Conservation (phyloP, 2,888 invertebrate species). For the Clusia tigrina region DNA sequence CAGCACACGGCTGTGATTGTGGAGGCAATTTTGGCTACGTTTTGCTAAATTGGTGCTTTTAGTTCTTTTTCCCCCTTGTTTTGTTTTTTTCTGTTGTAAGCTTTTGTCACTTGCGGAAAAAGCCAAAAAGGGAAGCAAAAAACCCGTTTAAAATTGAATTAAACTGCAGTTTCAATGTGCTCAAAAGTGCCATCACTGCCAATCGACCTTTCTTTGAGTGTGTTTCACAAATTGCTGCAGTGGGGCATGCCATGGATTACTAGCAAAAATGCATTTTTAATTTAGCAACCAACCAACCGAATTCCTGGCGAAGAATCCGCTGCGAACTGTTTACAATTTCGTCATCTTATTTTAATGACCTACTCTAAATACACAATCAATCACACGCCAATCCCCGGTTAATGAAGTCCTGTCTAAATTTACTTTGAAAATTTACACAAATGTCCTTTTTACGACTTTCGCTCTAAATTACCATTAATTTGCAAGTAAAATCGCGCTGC, state of each 20-base stretch:
- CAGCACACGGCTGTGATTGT: background rate
- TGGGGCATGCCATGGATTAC: background rate
- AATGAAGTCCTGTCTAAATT: constrained; percentile 58
- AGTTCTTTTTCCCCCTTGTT: background rate
- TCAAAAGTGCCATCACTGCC: constrained; percentile 34
- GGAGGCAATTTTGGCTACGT: constrained; percentile 15
- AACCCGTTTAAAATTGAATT: constrained; percentile 35
- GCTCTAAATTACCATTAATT: constrained; percentile 62
- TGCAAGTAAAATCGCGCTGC: constrained; percentile 60
- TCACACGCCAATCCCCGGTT: constrained; percentile 52
- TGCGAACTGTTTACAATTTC: background rate
- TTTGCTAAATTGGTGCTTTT: constrained; percentile 18
- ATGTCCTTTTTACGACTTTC: constrained; percentile 56
- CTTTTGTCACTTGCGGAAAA: constrained; percentile 4
- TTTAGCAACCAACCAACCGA: too few species aligned
- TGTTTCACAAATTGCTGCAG: background rate
- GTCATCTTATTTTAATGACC: background rate
- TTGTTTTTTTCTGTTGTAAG: background rate
- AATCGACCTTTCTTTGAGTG: constrained; percentile 29
- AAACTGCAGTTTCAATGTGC: constrained; percentile 38
- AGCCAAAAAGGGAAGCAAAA: background rate
- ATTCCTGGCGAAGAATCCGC: too few species aligned
- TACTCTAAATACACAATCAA: constrained; percentile 43
- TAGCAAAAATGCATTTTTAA: too few species aligned
- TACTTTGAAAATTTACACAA: constrained; percentile 57